Percentiles rank a stretch among this genome's conserved stretches.
Conservation (phyloP, 2,113 vertebrate species). For the Larimichthys crocea region DNA sequence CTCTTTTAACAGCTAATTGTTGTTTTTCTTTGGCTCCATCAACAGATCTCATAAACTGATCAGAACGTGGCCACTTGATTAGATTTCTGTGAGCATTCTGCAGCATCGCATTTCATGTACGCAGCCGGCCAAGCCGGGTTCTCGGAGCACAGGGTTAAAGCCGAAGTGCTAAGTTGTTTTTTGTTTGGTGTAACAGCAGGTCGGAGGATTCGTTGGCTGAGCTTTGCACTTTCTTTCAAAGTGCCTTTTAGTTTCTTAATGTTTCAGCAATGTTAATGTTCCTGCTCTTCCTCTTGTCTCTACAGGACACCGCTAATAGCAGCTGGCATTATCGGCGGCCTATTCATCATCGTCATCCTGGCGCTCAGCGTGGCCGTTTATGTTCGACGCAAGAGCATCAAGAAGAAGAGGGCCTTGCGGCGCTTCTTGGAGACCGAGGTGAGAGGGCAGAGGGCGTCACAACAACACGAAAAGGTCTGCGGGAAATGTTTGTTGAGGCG, state of each 20-base stretch:
- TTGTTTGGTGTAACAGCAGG: slow-evolving; percentile 6
- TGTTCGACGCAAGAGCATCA: slow-evolving; percentile 94
- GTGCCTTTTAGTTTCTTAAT: slow-evolving; percentile 33
- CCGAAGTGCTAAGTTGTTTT: neutral
- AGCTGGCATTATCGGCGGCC: slow-evolving; percentile 92
- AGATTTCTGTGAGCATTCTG: neutral
- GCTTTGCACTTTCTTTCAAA: slow-evolving; percentile 44
- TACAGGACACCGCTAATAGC: slow-evolving; percentile 95
- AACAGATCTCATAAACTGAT: neutral
- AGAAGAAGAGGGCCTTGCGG: slow-evolving; percentile 95
- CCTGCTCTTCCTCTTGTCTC: slow-evolving; percentile 35
- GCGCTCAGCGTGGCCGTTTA: slow-evolving; percentile 93
- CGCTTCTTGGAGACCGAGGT: slow-evolving; percentile 98
- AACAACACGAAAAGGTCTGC: neutral
- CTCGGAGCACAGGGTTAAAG: neutral
- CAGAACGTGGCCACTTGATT: neutral
- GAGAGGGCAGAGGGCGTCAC: slow-evolving; percentile 42
- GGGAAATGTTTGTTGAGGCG: neutral
- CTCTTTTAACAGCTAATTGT: neutral
- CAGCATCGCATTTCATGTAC: neutral
- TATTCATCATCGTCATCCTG: slow-evolving; percentile 95
- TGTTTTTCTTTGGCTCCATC: neutral
- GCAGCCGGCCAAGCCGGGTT: neutral
- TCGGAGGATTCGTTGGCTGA: slow-evolving; percentile 31
- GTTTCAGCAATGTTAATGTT: slow-evolving; percentile 31